Evolutionary conservation across 1,140 invertebrate species (phyloP).

Genomic region (Drosophila grimshawi): DNA sequence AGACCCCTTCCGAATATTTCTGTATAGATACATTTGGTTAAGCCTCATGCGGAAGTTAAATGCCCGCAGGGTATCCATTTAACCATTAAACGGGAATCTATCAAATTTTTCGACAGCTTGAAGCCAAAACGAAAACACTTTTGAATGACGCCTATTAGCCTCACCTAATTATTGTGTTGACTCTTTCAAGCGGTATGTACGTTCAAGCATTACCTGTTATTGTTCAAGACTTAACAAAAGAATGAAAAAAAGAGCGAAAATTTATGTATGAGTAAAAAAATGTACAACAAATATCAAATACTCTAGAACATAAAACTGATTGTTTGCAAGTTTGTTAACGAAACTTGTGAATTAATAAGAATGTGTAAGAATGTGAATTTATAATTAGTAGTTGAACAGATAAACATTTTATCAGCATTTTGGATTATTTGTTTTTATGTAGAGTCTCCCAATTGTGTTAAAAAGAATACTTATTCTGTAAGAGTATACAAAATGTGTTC

Average conservation of each 20-base stretch:
- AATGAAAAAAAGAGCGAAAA: background rate
- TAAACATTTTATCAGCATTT: too few species aligned
- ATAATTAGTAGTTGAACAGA: background rate
- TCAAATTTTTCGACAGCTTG: slow-evolving; percentile 3
- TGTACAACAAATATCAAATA: background rate
- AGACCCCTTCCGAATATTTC: slow-evolving; percentile 1
- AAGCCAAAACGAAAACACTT: slow-evolving; percentile 16
- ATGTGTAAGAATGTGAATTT: too few species aligned
- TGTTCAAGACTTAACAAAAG: slow-evolving; percentile 5
- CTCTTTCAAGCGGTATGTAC: background rate
- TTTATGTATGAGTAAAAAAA: background rate
- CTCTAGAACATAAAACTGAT: background rate
- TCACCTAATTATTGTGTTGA: slow-evolving; percentile 36
- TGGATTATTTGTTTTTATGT: too few species aligned
- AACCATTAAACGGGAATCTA: slow-evolving; percentile 9
- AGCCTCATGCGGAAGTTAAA: slow-evolving; percentile 18
- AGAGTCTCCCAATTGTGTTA: too few species aligned
- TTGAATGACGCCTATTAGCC: slow-evolving; percentile 11
- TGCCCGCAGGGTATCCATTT: background rate
- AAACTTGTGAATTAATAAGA: background rate
- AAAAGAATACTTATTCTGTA: too few species aligned
- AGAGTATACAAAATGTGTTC: background rate
- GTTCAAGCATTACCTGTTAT: slow-evolving; percentile 24
- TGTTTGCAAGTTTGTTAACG: background rate
- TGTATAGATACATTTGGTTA: background rate